Conservation (phyloP, 2,888 invertebrate species). For the Limenitis camilla region DNA sequence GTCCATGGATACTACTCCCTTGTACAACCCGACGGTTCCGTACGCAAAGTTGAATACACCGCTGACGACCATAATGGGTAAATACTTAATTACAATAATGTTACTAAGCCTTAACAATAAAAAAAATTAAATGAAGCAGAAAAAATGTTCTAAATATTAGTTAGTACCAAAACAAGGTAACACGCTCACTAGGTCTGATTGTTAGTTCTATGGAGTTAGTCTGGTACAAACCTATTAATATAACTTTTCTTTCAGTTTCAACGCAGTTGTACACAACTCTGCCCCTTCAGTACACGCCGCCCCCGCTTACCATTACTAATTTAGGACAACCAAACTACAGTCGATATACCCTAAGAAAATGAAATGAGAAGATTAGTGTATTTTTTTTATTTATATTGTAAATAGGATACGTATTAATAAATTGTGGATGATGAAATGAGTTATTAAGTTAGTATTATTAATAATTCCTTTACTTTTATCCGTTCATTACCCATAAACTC, state of each 20-base stretch:
- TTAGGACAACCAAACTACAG: background rate
- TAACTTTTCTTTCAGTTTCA: constrained; percentile 45
- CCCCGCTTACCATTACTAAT: constrained; percentile 23
- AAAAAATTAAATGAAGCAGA: too few relatives aligned
- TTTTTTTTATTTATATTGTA: constrained; percentile 9
- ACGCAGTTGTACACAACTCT: constrained; percentile 63
- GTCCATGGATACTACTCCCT: constrained; percentile 77
- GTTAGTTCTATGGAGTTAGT: too few relatives aligned
- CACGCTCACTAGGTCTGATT: too few relatives aligned
- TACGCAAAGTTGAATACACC: constrained; percentile 71
- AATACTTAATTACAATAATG: constrained; percentile 16
- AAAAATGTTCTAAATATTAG: too few relatives aligned
- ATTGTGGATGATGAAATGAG: constrained; percentile 1
- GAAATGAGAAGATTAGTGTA: constrained; percentile 5
- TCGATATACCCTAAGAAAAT: background rate
- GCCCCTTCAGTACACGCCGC: constrained; percentile 47
- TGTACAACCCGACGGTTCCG: constrained; percentile 70
- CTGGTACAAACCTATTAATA: too few relatives aligned
- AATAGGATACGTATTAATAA: constrained; percentile 8
- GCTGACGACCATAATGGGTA: constrained; percentile 69
- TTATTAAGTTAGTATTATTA: too few relatives aligned
- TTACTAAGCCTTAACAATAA: too few relatives aligned
- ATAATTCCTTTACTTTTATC: too few relatives aligned
- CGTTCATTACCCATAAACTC: too few relatives aligned
- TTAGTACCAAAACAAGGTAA: too few relatives aligned